These are phyloP conservation scores for Micromys minutus DNA, from an alignment of 2,113 vertebrate species.

Conservation along the genomic window DNA sequence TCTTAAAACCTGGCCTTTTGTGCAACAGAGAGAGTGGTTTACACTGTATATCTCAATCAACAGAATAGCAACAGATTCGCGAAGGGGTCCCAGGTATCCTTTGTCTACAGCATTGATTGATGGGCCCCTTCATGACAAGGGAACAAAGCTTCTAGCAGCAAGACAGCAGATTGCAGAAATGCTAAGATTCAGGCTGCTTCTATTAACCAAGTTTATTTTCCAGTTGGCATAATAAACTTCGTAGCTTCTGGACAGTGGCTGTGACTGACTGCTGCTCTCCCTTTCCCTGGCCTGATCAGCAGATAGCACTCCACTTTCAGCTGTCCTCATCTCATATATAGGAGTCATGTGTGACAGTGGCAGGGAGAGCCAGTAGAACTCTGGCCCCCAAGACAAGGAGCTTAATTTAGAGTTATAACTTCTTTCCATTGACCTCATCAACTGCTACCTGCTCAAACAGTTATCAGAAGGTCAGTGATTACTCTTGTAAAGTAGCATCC, in stretches of 20 bases:
- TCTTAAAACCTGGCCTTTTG: not conserved
- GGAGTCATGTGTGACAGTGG: not conserved
- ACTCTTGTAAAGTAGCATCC: not conserved
- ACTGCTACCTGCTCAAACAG: not conserved
- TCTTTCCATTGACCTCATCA: not conserved
- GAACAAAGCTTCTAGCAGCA: not conserved
- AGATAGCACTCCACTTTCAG: not conserved
- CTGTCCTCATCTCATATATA: not conserved
- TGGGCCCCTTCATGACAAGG: not conserved
- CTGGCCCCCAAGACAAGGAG: not conserved
- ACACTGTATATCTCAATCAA: not conserved
- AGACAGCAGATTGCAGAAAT: not conserved
- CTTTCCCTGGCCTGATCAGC: too few species aligned
- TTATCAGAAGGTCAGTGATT: not conserved
- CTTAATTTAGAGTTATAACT: not conserved
- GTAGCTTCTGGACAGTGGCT: fast-evolving
- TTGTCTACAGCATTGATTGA: not conserved
- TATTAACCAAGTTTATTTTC: not conserved
- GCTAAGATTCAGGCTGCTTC: not conserved
- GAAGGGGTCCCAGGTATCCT: not conserved
- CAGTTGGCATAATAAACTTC: not conserved
- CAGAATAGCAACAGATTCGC: not conserved
- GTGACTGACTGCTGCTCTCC: not conserved
- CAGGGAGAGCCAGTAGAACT: not conserved
- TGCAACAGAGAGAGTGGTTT: not conserved